Conservation (phyloP, 2,797 vertebrate genomes). For the Characodon lateralis region DNA sequence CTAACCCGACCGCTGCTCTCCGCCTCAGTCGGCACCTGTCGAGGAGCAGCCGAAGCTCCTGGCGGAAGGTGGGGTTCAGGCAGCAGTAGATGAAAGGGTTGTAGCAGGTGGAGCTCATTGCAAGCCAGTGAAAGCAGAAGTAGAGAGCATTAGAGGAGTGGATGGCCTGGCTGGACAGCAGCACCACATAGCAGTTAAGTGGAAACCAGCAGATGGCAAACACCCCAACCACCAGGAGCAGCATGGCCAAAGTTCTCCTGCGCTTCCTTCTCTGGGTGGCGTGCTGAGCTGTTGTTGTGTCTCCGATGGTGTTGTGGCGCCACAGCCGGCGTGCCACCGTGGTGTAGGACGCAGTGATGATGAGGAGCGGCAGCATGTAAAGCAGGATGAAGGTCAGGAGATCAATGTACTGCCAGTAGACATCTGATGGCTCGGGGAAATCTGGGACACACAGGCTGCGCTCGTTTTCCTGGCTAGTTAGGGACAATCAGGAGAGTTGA, state of each 20-base stretch:
- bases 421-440: conserved; percentile 91
- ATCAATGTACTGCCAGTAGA: conserved; percentile 94
- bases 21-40: conserved; percentile 80
- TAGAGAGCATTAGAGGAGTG: conserved; percentile 88
- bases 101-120: conserved; percentile 95
- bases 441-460: conserved; percentile 89
- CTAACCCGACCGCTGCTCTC: conserved; percentile 41
- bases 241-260: conserved; percentile 88
- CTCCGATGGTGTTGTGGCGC: conserved; percentile 88
- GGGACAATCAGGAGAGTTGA: not conserved
- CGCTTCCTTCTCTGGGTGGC: conserved; percentile 84
- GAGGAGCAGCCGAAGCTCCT: conserved; percentile 85
- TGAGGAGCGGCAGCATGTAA: conserved; percentile 90
- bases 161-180: conserved; percentile 89
- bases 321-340: conserved; percentile 90
- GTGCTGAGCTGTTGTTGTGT: conserved; percentile 89
- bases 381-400: conserved; percentile 90
- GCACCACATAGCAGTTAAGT: conserved; percentile 90
- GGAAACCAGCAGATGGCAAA: conserved; percentile 92
- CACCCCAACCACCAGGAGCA: conserved; percentile 87
- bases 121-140: conserved; percentile 93
- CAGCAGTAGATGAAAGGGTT: conserved; percentile 96
- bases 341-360: conserved; percentile 88
- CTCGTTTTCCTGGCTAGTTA: conserved; percentile 82
- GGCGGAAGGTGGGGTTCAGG: conserved; percentile 88